Base-by-base conservation (phyloP, 1,140 invertebrate species). In the Drosophila seguyi region DNA sequence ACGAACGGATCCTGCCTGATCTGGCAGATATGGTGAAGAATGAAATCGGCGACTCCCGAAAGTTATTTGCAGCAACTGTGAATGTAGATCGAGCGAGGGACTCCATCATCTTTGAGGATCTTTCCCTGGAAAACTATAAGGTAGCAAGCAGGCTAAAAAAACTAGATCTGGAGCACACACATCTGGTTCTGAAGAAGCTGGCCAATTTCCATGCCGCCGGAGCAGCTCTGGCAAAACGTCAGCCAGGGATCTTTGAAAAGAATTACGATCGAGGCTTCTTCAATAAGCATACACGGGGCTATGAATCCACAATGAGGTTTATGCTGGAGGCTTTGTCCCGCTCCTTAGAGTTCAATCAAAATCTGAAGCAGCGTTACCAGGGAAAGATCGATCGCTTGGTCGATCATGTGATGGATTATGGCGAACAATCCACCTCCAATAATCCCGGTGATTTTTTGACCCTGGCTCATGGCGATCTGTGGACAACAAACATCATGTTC, bases 401-500 rank as follows among this genome's bases (percentile, higher is more conserved):
- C 1, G 48, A 75, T 3, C 55, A 57, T 36, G 52, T 88, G 4
- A 63, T 63, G 61, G 55, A 63, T n/a, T 63, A 91, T 20, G 66
- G 75, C 3, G 79, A 84, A 18, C 38, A 55, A 10, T 65, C 78
- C 0, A 76, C 79, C 11, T 68, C 76, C 5, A 8, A 58, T 3
- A 60, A 93, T 3, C 58, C 92, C 1, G 92, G 93, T 1, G 93
- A 94, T 31, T 95, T 95, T 71, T 93, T 94, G 20, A 94, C 86
- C 2, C 85, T 96, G 18, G 94, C 93, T 72, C 95, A 96, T 52
- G 95, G 95, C 1, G 95, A 96, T 87, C 92, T 93, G 11, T 96
- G 95, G 95, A 92, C 94, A 0, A 95, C 95, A 52, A 96, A 96
- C 63, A 94, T 95, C 72, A 87, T 96, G 75, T 95, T 96, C 79